Evolutionary conservation across 1,140 invertebrate genomes (phyloP).

Genomic region (Arctopsyche grandis): DNA sequence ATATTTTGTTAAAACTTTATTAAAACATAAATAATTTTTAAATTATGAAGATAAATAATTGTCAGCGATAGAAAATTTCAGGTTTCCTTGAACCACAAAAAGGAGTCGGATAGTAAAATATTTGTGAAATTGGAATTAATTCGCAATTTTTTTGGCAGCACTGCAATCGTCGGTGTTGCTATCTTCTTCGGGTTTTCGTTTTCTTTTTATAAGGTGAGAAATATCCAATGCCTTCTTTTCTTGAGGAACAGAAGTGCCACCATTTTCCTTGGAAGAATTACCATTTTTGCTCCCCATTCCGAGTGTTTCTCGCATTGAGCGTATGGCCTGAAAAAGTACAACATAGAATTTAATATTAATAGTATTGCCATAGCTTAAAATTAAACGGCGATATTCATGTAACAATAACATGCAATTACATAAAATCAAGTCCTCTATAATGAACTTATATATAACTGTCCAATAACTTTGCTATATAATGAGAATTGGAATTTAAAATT

Average conservation of each 20-base stretch:
- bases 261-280: constrained; percentile 59
- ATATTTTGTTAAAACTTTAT: no score
- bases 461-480: no score
- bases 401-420: background rate
- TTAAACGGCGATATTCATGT: background rate
- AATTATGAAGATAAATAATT: no score
- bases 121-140: background rate
- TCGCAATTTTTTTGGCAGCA: constrained; percentile 65
- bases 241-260: constrained; percentile 58
- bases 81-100: no score
- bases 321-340: constrained; percentile 58
- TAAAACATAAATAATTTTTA: no score
- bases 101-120: no score
- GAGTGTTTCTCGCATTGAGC: constrained; percentile 60
- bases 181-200: constrained; percentile 72
- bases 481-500: no score
- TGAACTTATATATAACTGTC: no score
- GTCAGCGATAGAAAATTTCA: no score
- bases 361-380: background rate
- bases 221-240: constrained; percentile 72
- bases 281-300: constrained; percentile 58
- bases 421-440: no score
- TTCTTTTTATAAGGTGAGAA: constrained; percentile 78
- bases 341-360: constrained; percentile 3
- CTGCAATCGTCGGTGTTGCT: constrained; percentile 58